Conservation (phyloP, 2,113 vertebrate species). For the Erinaceus europaeus region DNA sequence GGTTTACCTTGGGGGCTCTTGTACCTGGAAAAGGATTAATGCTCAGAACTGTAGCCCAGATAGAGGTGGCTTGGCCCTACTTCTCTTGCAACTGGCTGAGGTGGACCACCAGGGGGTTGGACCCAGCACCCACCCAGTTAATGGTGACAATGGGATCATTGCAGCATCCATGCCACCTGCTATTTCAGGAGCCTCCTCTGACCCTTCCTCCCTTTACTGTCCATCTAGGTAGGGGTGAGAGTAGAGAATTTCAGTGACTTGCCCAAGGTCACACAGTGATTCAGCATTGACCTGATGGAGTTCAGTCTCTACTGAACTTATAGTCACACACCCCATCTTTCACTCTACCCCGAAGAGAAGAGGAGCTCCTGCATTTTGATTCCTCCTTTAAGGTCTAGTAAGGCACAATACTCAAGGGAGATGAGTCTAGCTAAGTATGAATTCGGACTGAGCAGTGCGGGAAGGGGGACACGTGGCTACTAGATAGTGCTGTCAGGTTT, state of each 20-base stretch:
- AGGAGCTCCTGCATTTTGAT: neutral
- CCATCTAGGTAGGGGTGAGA: neutral
- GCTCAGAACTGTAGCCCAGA: neutral
- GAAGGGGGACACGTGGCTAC: neutral
- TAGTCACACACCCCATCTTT: neutral
- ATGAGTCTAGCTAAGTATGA: neutral
- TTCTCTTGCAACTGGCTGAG: neutral
- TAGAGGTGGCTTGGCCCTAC: neutral
- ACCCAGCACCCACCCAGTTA: neutral
- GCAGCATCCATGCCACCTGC: neutral
- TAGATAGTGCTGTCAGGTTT: too few species aligned
- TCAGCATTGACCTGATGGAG: neutral
- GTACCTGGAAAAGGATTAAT: conserved; percentile 17
- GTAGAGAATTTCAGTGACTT: neutral
- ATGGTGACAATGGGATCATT: neutral
- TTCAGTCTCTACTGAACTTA: neutral
- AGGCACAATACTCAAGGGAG: neutral
- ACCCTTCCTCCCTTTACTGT: neutral
- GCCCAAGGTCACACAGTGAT: neutral
- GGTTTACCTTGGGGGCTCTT: conserved; percentile 39
- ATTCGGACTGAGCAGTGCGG: neutral
- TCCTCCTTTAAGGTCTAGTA: neutral
- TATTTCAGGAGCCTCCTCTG: neutral
- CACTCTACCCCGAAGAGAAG: neutral
- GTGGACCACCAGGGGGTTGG: neutral